Evolutionary conservation across 2,797 vertebrate species (phyloP), one percentile per base, ranked within the genome.

Genomic region (Taenioides sp.): DNA sequence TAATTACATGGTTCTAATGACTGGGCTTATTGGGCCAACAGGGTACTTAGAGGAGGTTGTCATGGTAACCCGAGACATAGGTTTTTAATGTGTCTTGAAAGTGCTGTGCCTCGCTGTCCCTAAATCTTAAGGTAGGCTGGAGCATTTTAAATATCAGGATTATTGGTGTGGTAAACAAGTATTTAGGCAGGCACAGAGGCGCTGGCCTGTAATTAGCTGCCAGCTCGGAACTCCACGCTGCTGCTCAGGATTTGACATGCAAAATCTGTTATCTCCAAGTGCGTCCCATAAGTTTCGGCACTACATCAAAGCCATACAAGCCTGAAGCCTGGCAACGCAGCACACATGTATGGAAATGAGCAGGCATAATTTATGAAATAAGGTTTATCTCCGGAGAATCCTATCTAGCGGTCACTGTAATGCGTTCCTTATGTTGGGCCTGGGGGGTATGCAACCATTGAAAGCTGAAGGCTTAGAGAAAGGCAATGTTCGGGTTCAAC

Each of bases 1-100:
- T 92, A 91, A 92, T 92, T 86, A 91, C 87, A 90, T 80, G 86
- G 77, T 77, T 84, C 80, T 92, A 92, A 93, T 89, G 89, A 92
- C 86, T 84, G 85, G 85, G 81, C 78, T 84, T 86, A 89, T 78
- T 84, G 81, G 86, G 75, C 84, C 84, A 78, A 88, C 70, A 81
- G 83, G 83, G 85, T 83, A 78, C 81, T 78, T 58, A 72, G 80
- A 75, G 28, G 76, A 31, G 67, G 89, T 92, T 89, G 89, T 84
- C 90, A 91, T 89, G 86, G 88, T 75, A 88, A 91, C 85, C 82
- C 16, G 78, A 74, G 78, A 78, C 78, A 81, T 84, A 64, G 72
- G 75, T 85, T 87, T 81, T 73, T 72, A 79, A 84, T 69, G 77
- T 61, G 11, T 73, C 50, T 69, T 73, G 71, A 72, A 82, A 76